phyloP scores from a whole-genome alignment of 2,797 vertebrate genomes.

The Sebastes matsubarae region DNA sequence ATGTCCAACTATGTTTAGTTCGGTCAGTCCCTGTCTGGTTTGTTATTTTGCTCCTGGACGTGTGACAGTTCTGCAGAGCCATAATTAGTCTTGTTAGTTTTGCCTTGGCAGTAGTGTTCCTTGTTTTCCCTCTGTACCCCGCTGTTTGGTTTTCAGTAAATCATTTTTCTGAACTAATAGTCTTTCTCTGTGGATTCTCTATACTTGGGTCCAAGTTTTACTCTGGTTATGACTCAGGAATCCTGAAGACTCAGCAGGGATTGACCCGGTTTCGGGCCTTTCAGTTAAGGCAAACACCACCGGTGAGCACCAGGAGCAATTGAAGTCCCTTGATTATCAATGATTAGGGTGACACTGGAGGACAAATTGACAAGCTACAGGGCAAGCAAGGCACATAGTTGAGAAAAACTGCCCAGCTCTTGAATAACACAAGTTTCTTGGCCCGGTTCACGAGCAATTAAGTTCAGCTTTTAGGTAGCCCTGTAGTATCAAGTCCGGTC shows the following conservation, averaged over 20 bases:
- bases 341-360: conserved; percentile 20
- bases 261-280: conserved; percentile 9
- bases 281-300: conserved; percentile 2
- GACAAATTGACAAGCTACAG: conserved; percentile 8
- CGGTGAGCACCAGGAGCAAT: not conserved
- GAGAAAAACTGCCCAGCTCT: not conserved
- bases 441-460: not conserved
- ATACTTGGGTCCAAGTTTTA: conserved; percentile 3
- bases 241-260: not conserved
- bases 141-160: conserved; percentile 16
- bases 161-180: conserved; percentile 1
- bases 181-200: conserved; percentile 11
- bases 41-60: not conserved
- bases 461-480: not conserved
- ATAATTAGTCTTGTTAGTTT: conserved; percentile 27
- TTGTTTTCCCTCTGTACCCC: conserved; percentile 10
- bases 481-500: too few relatives aligned
- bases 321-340: conserved; percentile 23
- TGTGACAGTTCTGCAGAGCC: conserved; percentile 13
- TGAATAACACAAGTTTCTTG: not conserved
- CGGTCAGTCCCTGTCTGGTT: not conserved
- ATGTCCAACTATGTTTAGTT: not conserved
- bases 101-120: conserved; percentile 21
- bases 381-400: not conserved
- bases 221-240: not conserved